Conservation (phyloP, 2,888 invertebrate genomes). For the Mystacides longicornis region DNA sequence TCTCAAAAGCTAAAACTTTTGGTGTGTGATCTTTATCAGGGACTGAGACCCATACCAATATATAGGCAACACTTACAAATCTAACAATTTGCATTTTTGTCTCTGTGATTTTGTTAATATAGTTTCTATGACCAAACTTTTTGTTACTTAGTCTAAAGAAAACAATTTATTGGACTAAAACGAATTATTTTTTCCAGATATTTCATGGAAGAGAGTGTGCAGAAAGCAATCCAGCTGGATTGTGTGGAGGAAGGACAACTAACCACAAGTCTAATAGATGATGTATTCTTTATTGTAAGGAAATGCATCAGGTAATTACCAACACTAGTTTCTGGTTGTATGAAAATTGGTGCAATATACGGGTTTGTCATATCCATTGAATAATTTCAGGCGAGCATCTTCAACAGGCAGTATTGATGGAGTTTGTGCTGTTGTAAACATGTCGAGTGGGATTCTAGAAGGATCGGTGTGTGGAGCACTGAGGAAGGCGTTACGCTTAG, state of each 20-base stretch:
- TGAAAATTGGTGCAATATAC: background rate
- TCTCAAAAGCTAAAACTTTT: too few relatives aligned
- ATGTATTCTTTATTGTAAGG: slow-evolving; percentile 93
- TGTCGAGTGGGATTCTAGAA: slow-evolving; percentile 81
- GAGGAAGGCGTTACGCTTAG: slow-evolving; percentile 64
- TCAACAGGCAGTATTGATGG: slow-evolving; percentile 90
- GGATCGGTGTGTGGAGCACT: slow-evolving; percentile 72
- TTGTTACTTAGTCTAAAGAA: too few relatives aligned
- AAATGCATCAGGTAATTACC: slow-evolving; percentile 74
- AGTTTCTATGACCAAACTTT: too few relatives aligned
- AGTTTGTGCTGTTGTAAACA: slow-evolving; percentile 93
- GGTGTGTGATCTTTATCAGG: too few relatives aligned
- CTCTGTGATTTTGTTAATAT: background rate
- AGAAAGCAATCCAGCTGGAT: slow-evolving; percentile 82
- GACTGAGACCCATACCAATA: too few relatives aligned
- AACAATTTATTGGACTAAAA: too few relatives aligned
- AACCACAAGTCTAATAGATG: slow-evolving; percentile 91
- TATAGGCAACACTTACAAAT: too few relatives aligned
- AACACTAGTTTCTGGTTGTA: background rate
- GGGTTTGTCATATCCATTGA: background rate
- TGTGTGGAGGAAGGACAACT: slow-evolving; percentile 62
- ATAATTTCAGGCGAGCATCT: slow-evolving; percentile 64
- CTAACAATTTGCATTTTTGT: too few relatives aligned
- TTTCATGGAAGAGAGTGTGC: slow-evolving; percentile 90
- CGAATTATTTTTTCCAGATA: slow-evolving; percentile 49